Evolutionary conservation across 2,113 vertebrate species (phyloP).

Genomic region (Rhinopomastus cyanomelas): DNA sequence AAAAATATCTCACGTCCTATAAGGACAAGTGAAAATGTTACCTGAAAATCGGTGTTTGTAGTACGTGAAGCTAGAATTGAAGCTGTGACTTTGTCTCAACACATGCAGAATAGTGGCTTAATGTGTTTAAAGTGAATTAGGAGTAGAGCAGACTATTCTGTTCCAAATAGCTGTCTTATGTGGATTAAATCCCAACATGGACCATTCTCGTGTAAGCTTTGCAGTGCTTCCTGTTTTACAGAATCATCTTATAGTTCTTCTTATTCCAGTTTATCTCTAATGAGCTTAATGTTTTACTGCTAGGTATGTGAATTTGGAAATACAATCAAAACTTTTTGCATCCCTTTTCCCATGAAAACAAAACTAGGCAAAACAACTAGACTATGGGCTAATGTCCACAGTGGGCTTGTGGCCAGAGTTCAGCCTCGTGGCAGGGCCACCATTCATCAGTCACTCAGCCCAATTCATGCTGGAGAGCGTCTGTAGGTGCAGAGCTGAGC

Average conservation of each 20-base stretch:
- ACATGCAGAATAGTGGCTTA: neutral
- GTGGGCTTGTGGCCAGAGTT: neutral
- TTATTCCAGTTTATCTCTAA: neutral
- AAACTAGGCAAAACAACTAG: no score
- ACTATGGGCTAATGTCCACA: neutral
- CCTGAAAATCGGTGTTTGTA: neutral
- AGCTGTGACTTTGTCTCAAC: neutral
- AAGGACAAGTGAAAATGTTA: neutral
- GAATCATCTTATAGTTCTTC: neutral
- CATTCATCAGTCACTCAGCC: rapidly evolving
- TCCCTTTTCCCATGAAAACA: neutral
- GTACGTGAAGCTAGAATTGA: neutral
- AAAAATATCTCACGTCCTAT: neutral
- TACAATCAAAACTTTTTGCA: neutral
- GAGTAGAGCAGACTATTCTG: neutral
- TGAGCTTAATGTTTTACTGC: neutral
- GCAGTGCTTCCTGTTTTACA: neutral
- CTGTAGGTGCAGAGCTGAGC: rapidly evolving
- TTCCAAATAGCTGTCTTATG: neutral
- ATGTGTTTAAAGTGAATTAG: neutral
- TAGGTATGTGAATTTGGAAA: neutral
- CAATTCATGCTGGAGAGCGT: neutral
- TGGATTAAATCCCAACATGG: neutral
- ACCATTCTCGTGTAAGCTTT: neutral
- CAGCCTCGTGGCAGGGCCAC: neutral